A percentile compares a stretch with the other conserved stretches of the same genome.
Evolutionary conservation across 2,888 invertebrate species (phyloP).

Genomic region (Anoncus sp.): DNA sequence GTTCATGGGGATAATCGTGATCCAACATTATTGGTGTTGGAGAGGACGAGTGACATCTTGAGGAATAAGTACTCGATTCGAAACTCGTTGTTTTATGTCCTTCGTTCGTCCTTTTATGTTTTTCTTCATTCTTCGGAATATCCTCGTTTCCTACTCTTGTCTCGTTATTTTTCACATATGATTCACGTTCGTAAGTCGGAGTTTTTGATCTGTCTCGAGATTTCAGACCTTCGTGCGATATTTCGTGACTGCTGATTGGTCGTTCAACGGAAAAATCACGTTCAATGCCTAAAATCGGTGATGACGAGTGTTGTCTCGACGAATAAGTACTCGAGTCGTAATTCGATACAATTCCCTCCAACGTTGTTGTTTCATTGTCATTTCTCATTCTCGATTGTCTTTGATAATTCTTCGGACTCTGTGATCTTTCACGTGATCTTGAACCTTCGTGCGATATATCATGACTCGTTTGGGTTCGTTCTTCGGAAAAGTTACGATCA

Average conservation of each 20-base stretch:
- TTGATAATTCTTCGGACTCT: constrained; percentile 32
- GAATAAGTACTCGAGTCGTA: constrained; percentile 26
- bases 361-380: background rate
- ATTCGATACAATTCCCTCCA: background rate
- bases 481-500: background rate
- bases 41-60: constrained; percentile 14
- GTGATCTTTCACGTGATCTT: constrained; percentile 37
- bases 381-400: constrained; percentile 11
- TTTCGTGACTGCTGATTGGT: constrained; percentile 7
- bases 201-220: constrained; percentile 18
- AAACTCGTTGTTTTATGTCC: constrained; percentile 1
- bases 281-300: background rate
- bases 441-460: constrained; percentile 36
- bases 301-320: constrained; percentile 18
- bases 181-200: constrained; percentile 3
- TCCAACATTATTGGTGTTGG: background rate
- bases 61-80: constrained; percentile 44
- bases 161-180: constrained; percentile 5
- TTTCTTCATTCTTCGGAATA: background rate
- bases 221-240: constrained; percentile 7
- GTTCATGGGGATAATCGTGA: background rate
- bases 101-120: background rate
- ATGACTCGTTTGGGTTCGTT: constrained; percentile 6
- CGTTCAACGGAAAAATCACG: background rate
- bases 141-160: constrained; percentile 4